Percentiles rank a stretch among this genome's conserved stretches.
Conservation (phyloP, 1,140 invertebrate genomes). For the Drosophila gunungcola region DNA sequence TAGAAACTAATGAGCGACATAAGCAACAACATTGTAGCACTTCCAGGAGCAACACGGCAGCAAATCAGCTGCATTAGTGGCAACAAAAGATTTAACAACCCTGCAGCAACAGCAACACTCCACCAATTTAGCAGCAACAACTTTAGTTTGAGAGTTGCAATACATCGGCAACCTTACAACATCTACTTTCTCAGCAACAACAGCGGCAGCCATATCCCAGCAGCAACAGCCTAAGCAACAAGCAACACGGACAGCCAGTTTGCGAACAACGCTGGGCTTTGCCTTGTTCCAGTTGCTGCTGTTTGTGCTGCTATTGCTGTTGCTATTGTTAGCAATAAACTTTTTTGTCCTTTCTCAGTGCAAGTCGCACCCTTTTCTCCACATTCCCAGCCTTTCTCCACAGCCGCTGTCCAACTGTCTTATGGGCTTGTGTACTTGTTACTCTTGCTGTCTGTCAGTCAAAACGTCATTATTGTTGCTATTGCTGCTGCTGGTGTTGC, state of each 20-base stretch:
- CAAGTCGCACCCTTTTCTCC: conserved; percentile 19
- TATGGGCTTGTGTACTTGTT: conserved; percentile 59
- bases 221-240: conserved; percentile 62
- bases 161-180: not conserved
- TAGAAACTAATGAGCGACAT: not conserved
- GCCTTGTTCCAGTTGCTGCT: conserved; percentile 4
- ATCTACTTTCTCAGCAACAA: not conserved
- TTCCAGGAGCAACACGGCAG: not conserved
- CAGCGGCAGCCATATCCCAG: conserved; percentile 9
- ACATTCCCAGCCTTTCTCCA: conserved; percentile 11
- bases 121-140: not conserved
- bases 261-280: conserved; percentile 47
- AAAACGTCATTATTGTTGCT: conserved; percentile 74
- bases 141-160: not conserved
- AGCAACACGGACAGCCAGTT: conserved; percentile 62
- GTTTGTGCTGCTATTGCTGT: conserved; percentile 5
- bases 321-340: conserved; percentile 39
- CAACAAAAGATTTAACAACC: not conserved
- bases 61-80: not conserved
- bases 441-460: conserved; percentile 71
- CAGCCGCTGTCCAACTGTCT: conserved; percentile 52
- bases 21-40: not conserved
- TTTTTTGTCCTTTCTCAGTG: conserved; percentile 23
- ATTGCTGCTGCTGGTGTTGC: conserved; percentile 14
- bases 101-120: not conserved